These are phyloP conservation scores for Dromococcyx pavoninus DNA, from an alignment of 2,797 vertebrate genomes.

Conservation along the genomic window DNA sequence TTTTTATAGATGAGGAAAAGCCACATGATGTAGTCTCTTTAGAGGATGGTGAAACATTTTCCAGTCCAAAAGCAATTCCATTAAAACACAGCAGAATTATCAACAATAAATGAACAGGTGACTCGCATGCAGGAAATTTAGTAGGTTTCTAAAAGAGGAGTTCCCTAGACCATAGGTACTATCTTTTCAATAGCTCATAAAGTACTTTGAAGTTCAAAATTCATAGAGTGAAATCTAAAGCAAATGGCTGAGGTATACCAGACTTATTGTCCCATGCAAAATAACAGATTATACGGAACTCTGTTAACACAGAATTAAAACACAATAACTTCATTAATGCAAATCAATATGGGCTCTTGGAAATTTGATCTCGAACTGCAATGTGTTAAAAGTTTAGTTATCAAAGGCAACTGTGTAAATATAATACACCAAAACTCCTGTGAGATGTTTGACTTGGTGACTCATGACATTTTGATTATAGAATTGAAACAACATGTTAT, in stretches of 20 bases:
- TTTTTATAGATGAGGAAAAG: neutral
- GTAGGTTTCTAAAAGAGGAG: neutral
- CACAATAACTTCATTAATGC: neutral
- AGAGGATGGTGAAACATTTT: neutral
- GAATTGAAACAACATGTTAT: slow-evolving; percentile 23
- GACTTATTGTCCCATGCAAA: neutral
- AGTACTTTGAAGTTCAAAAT: neutral
- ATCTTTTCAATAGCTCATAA: neutral
- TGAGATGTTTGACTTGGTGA: slow-evolving; percentile 29
- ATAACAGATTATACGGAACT: neutral
- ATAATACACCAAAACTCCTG: slow-evolving; percentile 17
- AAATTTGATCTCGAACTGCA: slow-evolving; percentile 23
- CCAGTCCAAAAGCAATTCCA: neutral
- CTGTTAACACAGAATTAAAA: slow-evolving; percentile 1
- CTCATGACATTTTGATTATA: slow-evolving; percentile 15
- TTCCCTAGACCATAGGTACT: neutral
- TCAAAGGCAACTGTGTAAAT: slow-evolving; percentile 4
- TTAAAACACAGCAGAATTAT: neutral
- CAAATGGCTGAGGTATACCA: neutral
- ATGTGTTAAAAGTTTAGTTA: slow-evolving; percentile 10
- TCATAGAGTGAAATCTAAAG: neutral
- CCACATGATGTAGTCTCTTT: neutral
- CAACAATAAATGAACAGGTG: neutral
- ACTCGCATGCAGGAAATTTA: neutral
- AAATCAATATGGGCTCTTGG: neutral